These are phyloP conservation scores for Pachyrhynchus sulphureomaculatus DNA, from an alignment of 1,140 invertebrate species.

Conservation along the genomic window DNA sequence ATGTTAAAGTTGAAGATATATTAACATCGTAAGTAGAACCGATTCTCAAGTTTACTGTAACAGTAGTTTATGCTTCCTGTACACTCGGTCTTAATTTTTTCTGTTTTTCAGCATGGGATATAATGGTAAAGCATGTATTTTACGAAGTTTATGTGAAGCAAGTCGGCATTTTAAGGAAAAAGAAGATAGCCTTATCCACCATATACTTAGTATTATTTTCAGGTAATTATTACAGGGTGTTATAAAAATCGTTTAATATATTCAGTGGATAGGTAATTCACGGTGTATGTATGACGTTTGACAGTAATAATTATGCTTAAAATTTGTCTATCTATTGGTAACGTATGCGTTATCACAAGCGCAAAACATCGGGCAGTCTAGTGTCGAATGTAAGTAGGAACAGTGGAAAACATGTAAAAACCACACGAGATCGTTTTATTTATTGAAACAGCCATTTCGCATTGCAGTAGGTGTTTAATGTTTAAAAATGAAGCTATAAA, in stretches of 20 bases:
- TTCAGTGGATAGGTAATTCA: too few relatives aligned
- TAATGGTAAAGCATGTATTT: slow-evolving; percentile 55
- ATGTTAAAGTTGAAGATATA: slow-evolving; percentile 67
- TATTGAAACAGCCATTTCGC: too few relatives aligned
- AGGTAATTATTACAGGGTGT: slow-evolving; percentile 8
- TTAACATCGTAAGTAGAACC: slow-evolving; percentile 68
- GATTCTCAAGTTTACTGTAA: background rate
- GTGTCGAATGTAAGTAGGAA: too few relatives aligned
- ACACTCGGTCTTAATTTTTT: background rate
- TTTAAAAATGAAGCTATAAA: too few relatives aligned
- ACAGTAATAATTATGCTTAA: too few relatives aligned
- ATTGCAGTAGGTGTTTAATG: too few relatives aligned
- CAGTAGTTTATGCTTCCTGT: background rate
- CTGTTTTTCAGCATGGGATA: slow-evolving; percentile 37
- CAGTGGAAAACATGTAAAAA: too few relatives aligned
- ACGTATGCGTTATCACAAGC: too few relatives aligned
- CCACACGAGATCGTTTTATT: too few relatives aligned
- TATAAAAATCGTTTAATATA: background rate
- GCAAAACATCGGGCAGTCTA: too few relatives aligned
- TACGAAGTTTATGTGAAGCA: slow-evolving; percentile 57
- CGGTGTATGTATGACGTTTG: too few relatives aligned
- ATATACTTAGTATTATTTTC: slow-evolving; percentile 25
- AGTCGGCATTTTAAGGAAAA: slow-evolving; percentile 31
- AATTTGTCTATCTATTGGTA: too few relatives aligned
- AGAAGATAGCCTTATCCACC: slow-evolving; percentile 27